Base-by-base conservation (phyloP, 1,140 invertebrate genomes). In the Zaprionus lachaisei region DNA sequence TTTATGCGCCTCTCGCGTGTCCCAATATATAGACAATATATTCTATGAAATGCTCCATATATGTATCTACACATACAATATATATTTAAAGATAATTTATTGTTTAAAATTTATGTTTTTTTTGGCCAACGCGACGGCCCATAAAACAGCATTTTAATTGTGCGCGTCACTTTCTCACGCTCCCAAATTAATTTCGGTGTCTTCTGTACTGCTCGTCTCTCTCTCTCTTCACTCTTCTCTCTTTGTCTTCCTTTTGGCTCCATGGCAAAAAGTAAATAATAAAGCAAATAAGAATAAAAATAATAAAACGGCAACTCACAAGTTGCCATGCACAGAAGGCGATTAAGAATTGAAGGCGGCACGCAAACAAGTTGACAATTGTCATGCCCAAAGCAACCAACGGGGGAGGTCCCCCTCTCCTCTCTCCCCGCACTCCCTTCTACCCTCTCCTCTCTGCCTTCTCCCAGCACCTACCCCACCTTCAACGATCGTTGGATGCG, bases 341-440 rank as follows among this genome's bases (percentile, higher is more conserved):
- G 72, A 89, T 89, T 89, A 89, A 84, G 79, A 77, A 89, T 81
- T 83, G 81, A 89, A 89, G 84, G 85, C 85, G 81, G 85, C 84
- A 81, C 72, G 66, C 79, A 77, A 89, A 90, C 85, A 84, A 90
- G 84, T 89, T 89, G 85, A 90, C 84, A 89, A 89, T 89, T 89
- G 84, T 90, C 85, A 90, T 81, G 85, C 82, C 72, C 66, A 65
- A 66, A 77, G 28, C 61, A 37, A 20, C 49, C 41, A 64, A 49
- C 47, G 49, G 47, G 49, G 47, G 47, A 31, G 22, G 47, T 65
- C 49, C 61, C 57, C n/a, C 54, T 34, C 37, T 26, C 57, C 9
- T 34, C 62, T 11, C 63, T 26, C 57, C 9, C 41, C 62, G 4
- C 63, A 41, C 58, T 37, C 47, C 56, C 31, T 12, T 7, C n/a